Percentiles rank a stretch among this genome's conserved stretches.
phyloP scores from a whole-genome alignment of 2,888 invertebrate genomes.

The Acleris emargana region DNA sequence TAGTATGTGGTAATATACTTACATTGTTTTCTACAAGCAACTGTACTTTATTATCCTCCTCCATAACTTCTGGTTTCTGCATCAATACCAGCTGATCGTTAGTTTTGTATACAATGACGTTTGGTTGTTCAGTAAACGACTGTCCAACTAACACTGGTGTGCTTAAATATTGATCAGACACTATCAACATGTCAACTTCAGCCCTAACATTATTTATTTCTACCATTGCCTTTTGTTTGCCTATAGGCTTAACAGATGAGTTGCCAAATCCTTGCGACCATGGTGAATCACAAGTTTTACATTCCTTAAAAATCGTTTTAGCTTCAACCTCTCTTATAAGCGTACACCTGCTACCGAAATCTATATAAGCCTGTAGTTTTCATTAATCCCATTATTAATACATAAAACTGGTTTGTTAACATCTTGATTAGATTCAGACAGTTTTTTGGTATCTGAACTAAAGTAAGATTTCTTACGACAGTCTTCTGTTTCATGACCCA shows the following conservation, averaged over 20 bases:
- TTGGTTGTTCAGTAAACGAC: no score
- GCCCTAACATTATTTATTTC: conserved; percentile 1
- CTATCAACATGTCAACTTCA: neutral
- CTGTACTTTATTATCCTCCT: no score
- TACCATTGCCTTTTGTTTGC: neutral
- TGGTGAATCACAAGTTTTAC: neutral
- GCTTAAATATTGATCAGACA: no score
- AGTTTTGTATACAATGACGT: no score
- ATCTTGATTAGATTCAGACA: neutral
- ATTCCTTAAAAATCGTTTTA: neutral
- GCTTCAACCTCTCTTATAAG: neutral
- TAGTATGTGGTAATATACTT: no score
- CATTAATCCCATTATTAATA: neutral
- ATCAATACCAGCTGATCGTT: no score
- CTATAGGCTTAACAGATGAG: neutral
- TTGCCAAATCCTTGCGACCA: neutral
- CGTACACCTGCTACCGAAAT: neutral
- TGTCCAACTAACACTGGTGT: no score
- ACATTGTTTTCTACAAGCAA: no score
- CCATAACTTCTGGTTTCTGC: no score
- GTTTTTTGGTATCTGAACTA: neutral
- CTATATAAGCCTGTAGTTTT: neutral
- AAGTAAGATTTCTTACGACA: neutral
- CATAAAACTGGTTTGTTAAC: neutral
- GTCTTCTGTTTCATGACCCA: neutral